A percentile compares a stretch with the other conserved stretches of the same genome.
Evolutionary conservation across 2,113 vertebrate species (phyloP).

Genomic region (Collichthys lucidus): DNA sequence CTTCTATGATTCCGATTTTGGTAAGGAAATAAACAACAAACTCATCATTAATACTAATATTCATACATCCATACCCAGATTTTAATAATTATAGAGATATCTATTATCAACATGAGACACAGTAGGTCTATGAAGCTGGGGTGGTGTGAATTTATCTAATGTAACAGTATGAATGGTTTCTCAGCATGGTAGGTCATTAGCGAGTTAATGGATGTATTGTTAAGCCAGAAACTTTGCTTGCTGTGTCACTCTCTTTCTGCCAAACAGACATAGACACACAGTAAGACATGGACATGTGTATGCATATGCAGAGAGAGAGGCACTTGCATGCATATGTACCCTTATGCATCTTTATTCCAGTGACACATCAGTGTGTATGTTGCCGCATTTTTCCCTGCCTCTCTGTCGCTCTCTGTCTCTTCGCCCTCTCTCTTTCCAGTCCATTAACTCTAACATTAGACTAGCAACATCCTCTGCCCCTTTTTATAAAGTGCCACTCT

Average conservation of each 20-base stretch:
- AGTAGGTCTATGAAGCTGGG: slow-evolving; percentile 14
- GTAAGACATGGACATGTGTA: not conserved
- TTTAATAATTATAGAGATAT: not conserved
- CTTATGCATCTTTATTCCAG: slow-evolving; percentile 21
- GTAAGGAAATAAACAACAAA: slow-evolving; percentile 78
- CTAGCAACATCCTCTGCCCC: slow-evolving; percentile 40
- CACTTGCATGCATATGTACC: not conserved
- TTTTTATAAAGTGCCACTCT: slow-evolving; percentile 50
- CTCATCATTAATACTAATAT: not conserved
- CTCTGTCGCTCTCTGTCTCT: slow-evolving; percentile 23
- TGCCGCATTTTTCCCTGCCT: slow-evolving; percentile 34
- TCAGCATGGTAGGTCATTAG: slow-evolving; percentile 36
- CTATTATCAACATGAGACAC: not conserved
- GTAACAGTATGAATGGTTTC: slow-evolving; percentile 6
- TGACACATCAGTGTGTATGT: slow-evolving; percentile 27
- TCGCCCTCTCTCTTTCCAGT: slow-evolving; percentile 31
- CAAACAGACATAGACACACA: not conserved
- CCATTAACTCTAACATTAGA: slow-evolving; percentile 72
- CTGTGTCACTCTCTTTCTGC: not conserved
- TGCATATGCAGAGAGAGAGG: slow-evolving; percentile 4
- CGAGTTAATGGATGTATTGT: slow-evolving; percentile 18
- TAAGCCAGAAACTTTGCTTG: slow-evolving; percentile 1
- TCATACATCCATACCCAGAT: not conserved
- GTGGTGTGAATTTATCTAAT: slow-evolving; percentile 31
- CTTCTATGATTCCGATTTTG: slow-evolving; percentile 96